A percentile compares a stretch with the other conserved stretches of the same genome.
Evolutionary conservation across 2,797 vertebrate genomes (phyloP).

Genomic region (Clangula hyemalis): DNA sequence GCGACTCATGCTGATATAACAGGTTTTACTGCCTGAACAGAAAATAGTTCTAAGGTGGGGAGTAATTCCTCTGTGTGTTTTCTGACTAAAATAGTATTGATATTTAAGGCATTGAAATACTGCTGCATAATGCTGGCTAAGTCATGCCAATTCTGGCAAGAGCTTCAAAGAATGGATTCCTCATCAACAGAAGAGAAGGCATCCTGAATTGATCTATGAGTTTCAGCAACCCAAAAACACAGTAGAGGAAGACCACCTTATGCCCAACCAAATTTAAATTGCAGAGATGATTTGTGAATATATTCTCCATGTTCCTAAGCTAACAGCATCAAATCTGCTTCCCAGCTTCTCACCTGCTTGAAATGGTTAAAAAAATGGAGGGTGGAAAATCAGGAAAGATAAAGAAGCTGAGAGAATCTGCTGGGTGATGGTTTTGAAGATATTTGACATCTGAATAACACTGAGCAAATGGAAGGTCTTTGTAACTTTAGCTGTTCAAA

Average conservation of each 20-base stretch:
- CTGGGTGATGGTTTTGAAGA: not conserved
- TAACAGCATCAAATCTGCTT: not conserved
- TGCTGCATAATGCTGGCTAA: not conserved
- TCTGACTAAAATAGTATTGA: conserved; percentile 16
- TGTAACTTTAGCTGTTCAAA: not conserved
- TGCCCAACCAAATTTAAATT: not conserved
- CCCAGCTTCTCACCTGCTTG: not conserved
- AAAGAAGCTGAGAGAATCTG: not conserved
- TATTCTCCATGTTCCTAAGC: accelerated
- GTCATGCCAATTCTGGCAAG: not conserved
- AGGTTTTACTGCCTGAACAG: not conserved
- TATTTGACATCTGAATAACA: not conserved
- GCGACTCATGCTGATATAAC: not conserved
- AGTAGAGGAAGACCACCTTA: not conserved
- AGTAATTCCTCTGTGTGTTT: conserved; percentile 34
- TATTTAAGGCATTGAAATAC: not conserved
- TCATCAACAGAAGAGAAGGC: not conserved
- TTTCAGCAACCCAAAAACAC: not conserved
- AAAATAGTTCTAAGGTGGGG: conserved; percentile 14
- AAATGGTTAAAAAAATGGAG: not conserved
- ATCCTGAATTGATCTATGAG: not conserved
- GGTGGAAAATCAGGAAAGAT: not conserved
- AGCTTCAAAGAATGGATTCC: not conserved
- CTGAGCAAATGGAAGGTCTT: not conserved
- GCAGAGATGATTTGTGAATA: not conserved